These are phyloP conservation scores for Macrophya alboannulata DNA, from an alignment of 2,888 invertebrate genomes.

Conservation along the genomic window DNA sequence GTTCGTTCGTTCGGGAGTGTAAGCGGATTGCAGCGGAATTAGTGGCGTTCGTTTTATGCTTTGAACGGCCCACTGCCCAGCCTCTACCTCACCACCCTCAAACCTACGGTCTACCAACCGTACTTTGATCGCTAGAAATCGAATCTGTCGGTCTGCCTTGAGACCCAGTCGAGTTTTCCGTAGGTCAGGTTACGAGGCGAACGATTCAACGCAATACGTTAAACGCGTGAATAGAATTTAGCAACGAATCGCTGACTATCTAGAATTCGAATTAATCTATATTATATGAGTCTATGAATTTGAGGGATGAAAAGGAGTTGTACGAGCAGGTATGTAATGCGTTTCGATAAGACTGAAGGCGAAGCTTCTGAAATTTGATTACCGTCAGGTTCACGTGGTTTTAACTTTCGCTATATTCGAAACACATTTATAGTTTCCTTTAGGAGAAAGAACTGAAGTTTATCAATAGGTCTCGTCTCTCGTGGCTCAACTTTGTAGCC, in stretches of 20 bases:
- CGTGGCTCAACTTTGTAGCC: slow-evolving; percentile 20
- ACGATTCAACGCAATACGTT: not conserved
- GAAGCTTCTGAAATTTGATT: not conserved
- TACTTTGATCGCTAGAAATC: slow-evolving; percentile 44
- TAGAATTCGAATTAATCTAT: slow-evolving; percentile 7
- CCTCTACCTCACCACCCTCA: not conserved
- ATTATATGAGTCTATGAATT: not conserved
- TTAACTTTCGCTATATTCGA: not conserved
- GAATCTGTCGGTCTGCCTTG: slow-evolving; percentile 21
- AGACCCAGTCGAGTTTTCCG: slow-evolving; percentile 2
- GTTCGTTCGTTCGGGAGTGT: slow-evolving; percentile 65
- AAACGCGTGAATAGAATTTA: slow-evolving; percentile 10
- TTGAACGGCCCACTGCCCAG: slow-evolving; percentile 65
- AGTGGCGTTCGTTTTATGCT: slow-evolving; percentile 72
- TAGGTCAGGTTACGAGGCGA: not conserved
- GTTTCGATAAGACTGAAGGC: not conserved
- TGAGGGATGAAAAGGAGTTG: not conserved
- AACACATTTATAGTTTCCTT: slow-evolving; percentile 17
- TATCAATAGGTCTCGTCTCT: not conserved
- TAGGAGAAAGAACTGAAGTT: not conserved
- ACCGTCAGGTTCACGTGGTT: not conserved
- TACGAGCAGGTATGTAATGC: not conserved
- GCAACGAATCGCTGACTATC: slow-evolving; percentile 12
- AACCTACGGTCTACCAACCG: slow-evolving; percentile 19
- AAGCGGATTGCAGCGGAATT: slow-evolving; percentile 77